Percentiles rank a stretch among this genome's conserved stretches.
These are phyloP conservation scores for Dicentrarchus labrax DNA, from an alignment of 2,113 vertebrate genomes.

Conservation along the genomic window DNA sequence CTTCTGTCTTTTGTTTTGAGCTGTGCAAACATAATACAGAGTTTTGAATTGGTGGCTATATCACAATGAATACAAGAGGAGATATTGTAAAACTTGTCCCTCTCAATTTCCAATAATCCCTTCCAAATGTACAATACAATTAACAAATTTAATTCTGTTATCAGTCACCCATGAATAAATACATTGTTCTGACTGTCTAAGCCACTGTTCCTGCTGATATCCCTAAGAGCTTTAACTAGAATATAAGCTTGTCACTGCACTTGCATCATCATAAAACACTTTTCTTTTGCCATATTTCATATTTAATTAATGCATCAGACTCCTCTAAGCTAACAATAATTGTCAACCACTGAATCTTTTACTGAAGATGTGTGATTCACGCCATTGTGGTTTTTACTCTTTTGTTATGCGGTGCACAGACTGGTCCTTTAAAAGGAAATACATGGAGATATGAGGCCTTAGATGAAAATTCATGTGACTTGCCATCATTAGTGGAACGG, in stretches of 20 bases:
- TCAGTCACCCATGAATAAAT: constrained; percentile 30
- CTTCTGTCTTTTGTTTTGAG: constrained; percentile 32
- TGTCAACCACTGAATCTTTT: constrained; percentile 12
- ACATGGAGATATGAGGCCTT: constrained; percentile 14
- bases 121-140: constrained; percentile 35
- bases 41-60: constrained; percentile 26
- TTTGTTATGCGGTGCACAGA: constrained; percentile 2
- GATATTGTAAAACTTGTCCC: constrained; percentile 14
- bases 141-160: constrained; percentile 8
- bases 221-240: constrained; percentile 24
- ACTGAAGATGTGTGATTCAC: constrained; percentile 6
- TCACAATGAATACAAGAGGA: constrained; percentile 8
- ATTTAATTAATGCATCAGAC: constrained; percentile 22
- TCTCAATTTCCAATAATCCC: constrained; percentile 35
- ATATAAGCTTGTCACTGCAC: background rate
- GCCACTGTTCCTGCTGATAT: constrained; percentile 19
- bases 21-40: constrained; percentile 26
- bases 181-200: constrained; percentile 27
- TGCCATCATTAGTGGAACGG: constrained; percentile 64
- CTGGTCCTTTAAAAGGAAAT: constrained; percentile 21
- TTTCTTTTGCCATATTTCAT: constrained; percentile 2
- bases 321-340: constrained; percentile 3
- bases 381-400: background rate
- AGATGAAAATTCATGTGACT: constrained; percentile 67
- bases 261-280: constrained; percentile 21